Evolutionary conservation across 2,797 vertebrate species (phyloP).

Genomic region (Poecilia velifera): DNA sequence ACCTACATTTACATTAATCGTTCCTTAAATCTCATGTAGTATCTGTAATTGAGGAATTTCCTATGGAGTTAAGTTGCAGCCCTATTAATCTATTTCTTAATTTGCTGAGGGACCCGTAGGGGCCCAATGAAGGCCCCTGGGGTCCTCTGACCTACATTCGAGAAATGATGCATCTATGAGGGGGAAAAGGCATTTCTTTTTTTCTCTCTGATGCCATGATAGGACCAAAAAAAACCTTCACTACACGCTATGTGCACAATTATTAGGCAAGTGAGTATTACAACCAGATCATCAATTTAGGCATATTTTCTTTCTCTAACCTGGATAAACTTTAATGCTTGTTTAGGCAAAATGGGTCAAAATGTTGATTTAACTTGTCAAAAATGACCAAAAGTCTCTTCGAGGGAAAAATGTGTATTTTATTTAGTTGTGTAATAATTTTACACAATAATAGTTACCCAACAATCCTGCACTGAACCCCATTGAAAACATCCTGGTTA

Average conservation of each 20-base stretch:
- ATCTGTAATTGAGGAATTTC: constrained; percentile 57
- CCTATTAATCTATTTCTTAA: constrained; percentile 71
- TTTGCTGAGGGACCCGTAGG: constrained; percentile 49
- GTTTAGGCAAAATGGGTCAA: background rate
- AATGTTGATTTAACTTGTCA: background rate
- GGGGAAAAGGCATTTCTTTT: constrained; percentile 4
- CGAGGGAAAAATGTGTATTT: too few species aligned
- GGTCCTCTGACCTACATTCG: constrained; percentile 62
- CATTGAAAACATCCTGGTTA: too few species aligned
- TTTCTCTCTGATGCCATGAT: background rate
- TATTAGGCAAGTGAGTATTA: background rate
- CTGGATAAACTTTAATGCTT: background rate
- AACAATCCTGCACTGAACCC: too few species aligned
- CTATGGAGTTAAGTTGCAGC: constrained; percentile 53
- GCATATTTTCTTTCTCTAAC: background rate
- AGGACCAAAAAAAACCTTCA: background rate
- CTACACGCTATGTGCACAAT: background rate
- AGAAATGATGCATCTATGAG: constrained; percentile 8
- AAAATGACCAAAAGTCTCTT: background rate
- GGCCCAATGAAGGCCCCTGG: constrained; percentile 28
- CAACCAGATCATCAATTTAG: background rate
- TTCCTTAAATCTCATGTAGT: constrained; percentile 35
- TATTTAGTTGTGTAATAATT: background rate
- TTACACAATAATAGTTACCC: background rate
- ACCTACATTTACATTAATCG: constrained; percentile 26